Conservation (phyloP, 2,888 invertebrate genomes). For the Tortricodes alternella region DNA sequence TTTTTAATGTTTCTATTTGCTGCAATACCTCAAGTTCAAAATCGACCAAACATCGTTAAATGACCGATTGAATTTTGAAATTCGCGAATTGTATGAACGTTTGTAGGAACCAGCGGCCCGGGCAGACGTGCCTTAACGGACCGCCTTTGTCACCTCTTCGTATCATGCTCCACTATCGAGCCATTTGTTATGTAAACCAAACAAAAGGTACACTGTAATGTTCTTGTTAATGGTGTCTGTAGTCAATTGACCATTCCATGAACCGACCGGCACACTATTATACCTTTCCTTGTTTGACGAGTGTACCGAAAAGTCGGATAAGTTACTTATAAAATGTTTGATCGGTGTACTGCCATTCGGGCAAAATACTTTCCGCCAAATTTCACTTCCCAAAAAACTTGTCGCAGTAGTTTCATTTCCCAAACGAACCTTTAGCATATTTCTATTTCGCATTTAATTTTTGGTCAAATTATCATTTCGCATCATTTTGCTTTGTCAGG, state of each 20-base stretch:
- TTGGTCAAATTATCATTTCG: too few species aligned
- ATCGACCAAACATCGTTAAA: too few species aligned
- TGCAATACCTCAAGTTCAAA: too few species aligned
- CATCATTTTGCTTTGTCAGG: too few species aligned
- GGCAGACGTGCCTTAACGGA: slow-evolving; percentile 46
- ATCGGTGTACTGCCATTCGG: too few species aligned
- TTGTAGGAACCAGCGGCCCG: slow-evolving; percentile 16
- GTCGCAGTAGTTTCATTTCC: too few species aligned
- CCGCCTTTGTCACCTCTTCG: slow-evolving; percentile 50
- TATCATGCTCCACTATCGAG: slow-evolving; percentile 52
- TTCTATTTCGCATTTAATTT: too few species aligned
- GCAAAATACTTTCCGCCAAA: too few species aligned
- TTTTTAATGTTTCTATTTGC: too few species aligned
- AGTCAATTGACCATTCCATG: slow-evolving; percentile 37
- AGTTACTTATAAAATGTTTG: too few species aligned
- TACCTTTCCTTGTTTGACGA: slow-evolving; percentile 3
- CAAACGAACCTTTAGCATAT: too few species aligned
- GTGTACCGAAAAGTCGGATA: background rate
- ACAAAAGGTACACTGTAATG: slow-evolving; percentile 54
- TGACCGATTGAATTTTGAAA: background rate
- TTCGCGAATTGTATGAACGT: background rate
- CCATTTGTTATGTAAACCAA: slow-evolving; percentile 69
- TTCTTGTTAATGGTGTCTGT: slow-evolving; percentile 55
- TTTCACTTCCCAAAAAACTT: too few species aligned
- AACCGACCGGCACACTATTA: slow-evolving; percentile 48